Evolutionary conservation across 2,888 invertebrate species (phyloP), one percentile per base, ranked within the genome.

Genomic region (Fragum sueziense): DNA sequence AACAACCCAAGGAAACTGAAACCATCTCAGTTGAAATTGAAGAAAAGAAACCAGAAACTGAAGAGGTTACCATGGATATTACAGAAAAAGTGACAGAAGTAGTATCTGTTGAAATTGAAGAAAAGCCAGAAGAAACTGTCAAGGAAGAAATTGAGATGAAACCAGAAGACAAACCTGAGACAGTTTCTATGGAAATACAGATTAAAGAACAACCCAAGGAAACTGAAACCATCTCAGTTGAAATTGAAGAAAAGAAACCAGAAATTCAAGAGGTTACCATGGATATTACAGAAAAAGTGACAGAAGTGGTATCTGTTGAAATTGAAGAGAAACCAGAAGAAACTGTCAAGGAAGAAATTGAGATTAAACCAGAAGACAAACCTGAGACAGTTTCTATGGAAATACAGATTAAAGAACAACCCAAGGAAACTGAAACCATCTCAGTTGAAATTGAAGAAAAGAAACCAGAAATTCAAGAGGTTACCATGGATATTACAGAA

Each of bases 391-490:
- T 70, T 33, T 22, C 80, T 14, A 37, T 57, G 20, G 73, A 71
- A 59, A 74, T 68, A 25, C 54, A 69, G 25, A n/a, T 31, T 22
- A 47, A 47, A 76, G 34, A 75, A 68, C 37, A 73, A 72, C 31
- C 70, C 25, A 70, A 70, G 27, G 72, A 70, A 79, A 75, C 73
- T 85, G 71, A 76, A 75, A 33, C 14, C 6, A 25, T 31, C 20
- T 29, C 25, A 0, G 20, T 22, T 20, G 22, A 34, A 41, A 72
- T 70, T 29, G 72, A 79, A 51, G 70, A 83, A n/a, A 52, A 79
- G 72, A 20, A 74, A 52, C 69, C 71, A 61, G 73, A 75, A 33
- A 67, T 31, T 25, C n/a, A 52, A 41, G 65, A 77, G 31, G 74
- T 33, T 57, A 61, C 73, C 11, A 6, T 70, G 6, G 7, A 37